Percentiles rank a stretch among this genome's conserved stretches.
Evolutionary conservation across 2,113 vertebrate genomes (phyloP).

Genomic region (Eurystomus gularis): DNA sequence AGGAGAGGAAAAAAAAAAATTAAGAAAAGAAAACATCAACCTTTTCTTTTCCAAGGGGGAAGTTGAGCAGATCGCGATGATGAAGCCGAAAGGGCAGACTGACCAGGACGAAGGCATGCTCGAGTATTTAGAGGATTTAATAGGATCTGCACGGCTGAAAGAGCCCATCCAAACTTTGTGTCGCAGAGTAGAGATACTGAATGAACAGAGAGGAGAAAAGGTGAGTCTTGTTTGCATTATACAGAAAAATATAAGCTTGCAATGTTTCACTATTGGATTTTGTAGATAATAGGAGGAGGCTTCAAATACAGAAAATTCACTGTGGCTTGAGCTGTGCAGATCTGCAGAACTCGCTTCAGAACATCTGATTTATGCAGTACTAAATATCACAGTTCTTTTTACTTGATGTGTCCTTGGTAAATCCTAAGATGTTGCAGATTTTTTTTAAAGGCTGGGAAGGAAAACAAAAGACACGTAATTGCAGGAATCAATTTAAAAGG

Average conservation of each 20-base stretch:
- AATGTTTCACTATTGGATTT: not conserved
- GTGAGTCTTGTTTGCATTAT: conserved; percentile 65
- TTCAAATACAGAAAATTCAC: not conserved
- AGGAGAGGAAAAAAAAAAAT: not conserved
- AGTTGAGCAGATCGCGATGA: conserved; percentile 98
- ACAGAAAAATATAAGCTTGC: not conserved
- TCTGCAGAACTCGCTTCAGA: not conserved
- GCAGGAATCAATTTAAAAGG: not conserved
- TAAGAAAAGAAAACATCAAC: not conserved
- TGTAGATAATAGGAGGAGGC: too few relatives aligned
- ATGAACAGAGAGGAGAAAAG: conserved; percentile 93
- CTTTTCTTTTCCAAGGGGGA: conserved; percentile 85
- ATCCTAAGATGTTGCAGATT: not conserved
- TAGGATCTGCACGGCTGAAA: conserved; percentile 93
- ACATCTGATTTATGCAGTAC: not conserved
- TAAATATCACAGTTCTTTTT: not conserved
- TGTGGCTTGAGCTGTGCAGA: not conserved
- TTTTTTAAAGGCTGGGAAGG: not conserved
- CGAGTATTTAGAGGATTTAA: conserved; percentile 95
- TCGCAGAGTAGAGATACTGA: conserved; percentile 87
- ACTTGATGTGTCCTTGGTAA: not conserved
- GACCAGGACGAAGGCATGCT: conserved; percentile 97
- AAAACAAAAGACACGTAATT: not conserved
- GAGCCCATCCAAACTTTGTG: conserved; percentile 86
- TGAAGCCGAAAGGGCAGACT: conserved; percentile 96